Evolutionary conservation across 2,888 invertebrate genomes (phyloP).

Genomic region (Charanyca ferruginea): DNA sequence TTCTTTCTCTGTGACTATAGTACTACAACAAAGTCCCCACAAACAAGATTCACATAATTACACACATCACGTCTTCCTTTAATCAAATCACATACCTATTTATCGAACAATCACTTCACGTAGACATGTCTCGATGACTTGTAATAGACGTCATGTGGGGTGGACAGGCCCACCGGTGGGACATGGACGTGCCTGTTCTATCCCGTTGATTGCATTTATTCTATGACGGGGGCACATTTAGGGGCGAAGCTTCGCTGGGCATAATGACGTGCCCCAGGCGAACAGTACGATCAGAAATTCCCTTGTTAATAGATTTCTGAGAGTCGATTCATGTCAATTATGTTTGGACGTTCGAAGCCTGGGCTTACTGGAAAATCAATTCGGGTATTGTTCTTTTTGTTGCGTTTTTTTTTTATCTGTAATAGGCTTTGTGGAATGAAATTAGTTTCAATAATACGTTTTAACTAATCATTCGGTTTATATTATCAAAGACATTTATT

Average conservation of each 20-base stretch:
- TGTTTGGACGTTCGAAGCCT: slow-evolving; percentile 39
- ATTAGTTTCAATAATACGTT: slow-evolving; percentile 25
- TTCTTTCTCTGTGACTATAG: background rate
- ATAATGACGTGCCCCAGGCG: slow-evolving; percentile 60
- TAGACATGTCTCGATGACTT: slow-evolving; percentile 69
- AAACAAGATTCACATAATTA: slow-evolving; percentile 5
- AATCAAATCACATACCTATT: slow-evolving; percentile 64
- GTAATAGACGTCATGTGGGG: slow-evolving; percentile 70
- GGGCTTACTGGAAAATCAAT: slow-evolving; percentile 45
- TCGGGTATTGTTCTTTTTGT: slow-evolving; percentile 44
- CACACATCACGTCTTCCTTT: slow-evolving; percentile 24
- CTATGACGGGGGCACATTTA: slow-evolving; percentile 66
- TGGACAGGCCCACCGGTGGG: slow-evolving; percentile 65
- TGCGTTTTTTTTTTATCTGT: slow-evolving; percentile 27
- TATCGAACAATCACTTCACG: slow-evolving; percentile 72
- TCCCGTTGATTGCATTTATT: slow-evolving; percentile 76
- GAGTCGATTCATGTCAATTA: slow-evolving; percentile 59
- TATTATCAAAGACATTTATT: background rate
- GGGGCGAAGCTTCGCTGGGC: slow-evolving; percentile 49
- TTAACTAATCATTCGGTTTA: slow-evolving; percentile 7
- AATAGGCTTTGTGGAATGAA: slow-evolving; percentile 13
- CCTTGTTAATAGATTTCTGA: slow-evolving; percentile 62
- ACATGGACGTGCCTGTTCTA: slow-evolving; percentile 73
- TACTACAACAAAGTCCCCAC: background rate
- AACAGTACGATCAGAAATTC: slow-evolving; percentile 54